These are phyloP conservation scores for Epizoanthus scotinus DNA, from an alignment of 92 coral and sea anemone genomes.

Conservation along the genomic window DNA sequence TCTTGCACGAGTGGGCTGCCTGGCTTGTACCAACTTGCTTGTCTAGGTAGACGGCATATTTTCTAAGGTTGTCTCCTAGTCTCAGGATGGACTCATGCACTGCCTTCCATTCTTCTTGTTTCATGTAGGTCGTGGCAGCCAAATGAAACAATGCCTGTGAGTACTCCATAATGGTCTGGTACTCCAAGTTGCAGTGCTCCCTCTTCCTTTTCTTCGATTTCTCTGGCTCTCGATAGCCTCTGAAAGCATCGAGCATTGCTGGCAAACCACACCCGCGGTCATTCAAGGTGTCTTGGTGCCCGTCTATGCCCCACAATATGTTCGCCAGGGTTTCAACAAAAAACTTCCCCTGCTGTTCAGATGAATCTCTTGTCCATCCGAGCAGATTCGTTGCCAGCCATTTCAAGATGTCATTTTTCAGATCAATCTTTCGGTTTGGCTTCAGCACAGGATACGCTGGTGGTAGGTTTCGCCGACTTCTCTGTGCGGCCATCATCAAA, in stretches of 20 bases:
- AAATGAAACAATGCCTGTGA: constrained; percentile 43
- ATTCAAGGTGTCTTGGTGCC: constrained; percentile 30
- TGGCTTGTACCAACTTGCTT: constrained; percentile 11
- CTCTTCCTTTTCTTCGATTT: constrained; percentile 34
- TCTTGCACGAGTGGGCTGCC: constrained; percentile 4
- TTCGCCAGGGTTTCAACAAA: constrained; percentile 37
- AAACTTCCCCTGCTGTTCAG: constrained; percentile 37
- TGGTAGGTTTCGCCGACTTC: constrained; percentile 36
- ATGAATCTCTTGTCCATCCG: constrained; percentile 51
- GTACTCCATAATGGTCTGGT: constrained; percentile 15
- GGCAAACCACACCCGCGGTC: constrained; percentile 50
- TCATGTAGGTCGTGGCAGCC: constrained; percentile 39
- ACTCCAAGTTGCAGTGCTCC: constrained; percentile 32
- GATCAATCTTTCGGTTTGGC: constrained; percentile 45
- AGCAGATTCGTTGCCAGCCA: constrained; percentile 62
- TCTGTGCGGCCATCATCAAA: constrained; percentile 49
- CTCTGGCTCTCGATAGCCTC: constrained; percentile 42
- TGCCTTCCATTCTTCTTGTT: constrained; percentile 40
- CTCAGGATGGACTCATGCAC: constrained; percentile 18
- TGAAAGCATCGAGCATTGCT: background rate
- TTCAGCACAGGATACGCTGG: constrained; percentile 36
- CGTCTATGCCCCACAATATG: constrained; percentile 41
- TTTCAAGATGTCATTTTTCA: constrained; percentile 62
- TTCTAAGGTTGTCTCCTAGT: constrained; percentile 31
- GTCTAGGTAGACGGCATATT: constrained; percentile 25